Evolutionary conservation across 2,113 vertebrate species (phyloP), one percentile per base, ranked within the genome.

Genomic region (Takifugu bimaculatus): DNA sequence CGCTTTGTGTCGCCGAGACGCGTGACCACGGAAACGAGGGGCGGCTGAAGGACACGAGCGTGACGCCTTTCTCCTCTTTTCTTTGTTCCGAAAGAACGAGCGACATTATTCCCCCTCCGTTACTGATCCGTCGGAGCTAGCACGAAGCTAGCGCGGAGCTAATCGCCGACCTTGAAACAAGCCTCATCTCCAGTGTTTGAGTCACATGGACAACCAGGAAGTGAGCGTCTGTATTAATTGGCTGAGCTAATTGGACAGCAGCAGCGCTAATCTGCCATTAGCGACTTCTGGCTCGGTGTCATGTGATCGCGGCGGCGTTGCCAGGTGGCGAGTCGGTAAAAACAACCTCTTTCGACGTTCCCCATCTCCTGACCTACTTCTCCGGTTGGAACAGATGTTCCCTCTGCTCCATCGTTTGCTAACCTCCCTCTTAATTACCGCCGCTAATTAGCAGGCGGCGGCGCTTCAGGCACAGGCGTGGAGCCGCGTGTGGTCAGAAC

Each of bases 391-490:
- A 78, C 78, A 80, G 83, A 84, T 88, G 81, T 79, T 86, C 77
- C 75, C 80, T 62, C 47, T 50, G 57, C 70, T 58, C 70, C 72
- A 83, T 87, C 65, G 81, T 87, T 88, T 87, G 73, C 81, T 85
- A 72, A 65, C 72, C 72, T 85, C 83, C 82, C 76, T 75, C 82
- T 84, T 91, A 90, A 89, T 91, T 85, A 86, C 75, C 76, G 68
- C 54, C 62, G 81, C 79, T 88, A 87, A 92, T 91, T 88, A 88
- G 79, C 71, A 79, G 62, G 65, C 68, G 72, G 68, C 64, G 58
- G 57, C 57, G 54, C 50, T 39, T 39, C 55, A 63, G 13, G 55
- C n/a, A 47, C 60, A 35, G 14, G 44, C 7, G 14, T 5, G 13
- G 45, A 5, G 45, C 13, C 45, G 45, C 4, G n/a, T 15, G 45